Percentiles rank a stretch among this genome's conserved stretches.
Evolutionary conservation across 1,140 invertebrate species (phyloP).

Genomic region (Bombus balteatus): DNA sequence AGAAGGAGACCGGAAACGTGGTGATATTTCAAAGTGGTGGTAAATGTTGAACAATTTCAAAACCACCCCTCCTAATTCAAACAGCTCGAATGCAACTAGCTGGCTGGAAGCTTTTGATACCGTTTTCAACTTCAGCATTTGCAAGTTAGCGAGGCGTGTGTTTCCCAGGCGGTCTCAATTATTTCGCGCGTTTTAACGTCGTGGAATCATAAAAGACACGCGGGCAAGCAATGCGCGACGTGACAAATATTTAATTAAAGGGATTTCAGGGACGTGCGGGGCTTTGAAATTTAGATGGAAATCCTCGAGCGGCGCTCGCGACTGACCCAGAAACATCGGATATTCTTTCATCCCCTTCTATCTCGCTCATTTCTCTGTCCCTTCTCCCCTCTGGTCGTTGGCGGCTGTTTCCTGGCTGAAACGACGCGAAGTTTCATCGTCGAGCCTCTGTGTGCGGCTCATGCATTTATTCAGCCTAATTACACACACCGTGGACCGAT

Average conservation of each 20-base stretch:
- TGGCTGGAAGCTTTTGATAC: background rate
- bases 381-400: background rate
- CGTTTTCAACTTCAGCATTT: background rate
- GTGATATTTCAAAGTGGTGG: background rate
- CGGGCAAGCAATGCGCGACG: background rate
- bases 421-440: conserved; percentile 43
- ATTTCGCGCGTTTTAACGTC: background rate
- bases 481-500: conserved; percentile 46
- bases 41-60: background rate
- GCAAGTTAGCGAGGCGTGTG: background rate
- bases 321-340: conserved; percentile 47
- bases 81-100: background rate
- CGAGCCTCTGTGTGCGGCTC: conserved; percentile 43
- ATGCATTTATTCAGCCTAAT: conserved; percentile 70
- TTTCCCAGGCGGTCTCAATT: background rate
- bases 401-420: background rate
- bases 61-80: too few relatives aligned
- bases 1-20: too few relatives aligned
- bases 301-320: conserved; percentile 7
- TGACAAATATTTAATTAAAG: conserved; percentile 54
- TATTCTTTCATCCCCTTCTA: conserved; percentile 26
- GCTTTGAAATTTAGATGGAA: conserved; percentile 54
- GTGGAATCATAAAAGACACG: background rate
- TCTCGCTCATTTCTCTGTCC: background rate
- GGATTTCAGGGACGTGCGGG: conserved; percentile 25